Evolutionary conservation across 2,888 invertebrate species (phyloP).

Genomic region (Hanleya hanleyi): DNA sequence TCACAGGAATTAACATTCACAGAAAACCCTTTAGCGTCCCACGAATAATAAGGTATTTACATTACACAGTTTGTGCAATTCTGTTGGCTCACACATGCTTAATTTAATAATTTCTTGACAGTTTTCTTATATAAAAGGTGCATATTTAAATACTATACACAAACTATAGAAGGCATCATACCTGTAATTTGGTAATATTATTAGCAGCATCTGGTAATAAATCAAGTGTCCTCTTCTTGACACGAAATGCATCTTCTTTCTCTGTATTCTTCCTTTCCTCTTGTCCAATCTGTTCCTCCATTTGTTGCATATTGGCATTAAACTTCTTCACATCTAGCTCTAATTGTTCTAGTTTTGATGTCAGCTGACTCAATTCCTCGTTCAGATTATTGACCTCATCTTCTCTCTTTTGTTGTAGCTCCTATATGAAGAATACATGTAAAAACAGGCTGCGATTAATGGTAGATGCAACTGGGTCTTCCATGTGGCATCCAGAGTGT

Average conservation of each 20-base stretch:
- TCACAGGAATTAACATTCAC: too few species aligned
- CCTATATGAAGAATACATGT: slow-evolving; percentile 59
- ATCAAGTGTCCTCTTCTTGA: slow-evolving; percentile 77
- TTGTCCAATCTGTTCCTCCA: slow-evolving; percentile 70
- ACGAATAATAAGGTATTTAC: too few species aligned
- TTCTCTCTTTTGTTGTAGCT: slow-evolving; percentile 67
- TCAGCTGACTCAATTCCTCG: slow-evolving; percentile 59
- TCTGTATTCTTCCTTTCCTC: slow-evolving; percentile 72
- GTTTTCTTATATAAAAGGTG: too few species aligned
- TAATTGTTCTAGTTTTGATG: slow-evolving; percentile 61
- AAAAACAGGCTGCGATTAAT: too few species aligned
- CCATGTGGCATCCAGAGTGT: too few species aligned
- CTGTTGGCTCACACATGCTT: too few species aligned
- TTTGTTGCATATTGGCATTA: slow-evolving; percentile 64
- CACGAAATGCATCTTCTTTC: slow-evolving; percentile 67
- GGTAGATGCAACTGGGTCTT: too few species aligned
- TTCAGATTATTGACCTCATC: slow-evolving; percentile 65
- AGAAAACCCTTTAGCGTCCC: too few species aligned
- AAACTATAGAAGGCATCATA: too few species aligned
- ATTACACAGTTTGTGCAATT: too few species aligned
- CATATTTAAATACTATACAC: too few species aligned
- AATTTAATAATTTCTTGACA: too few species aligned
- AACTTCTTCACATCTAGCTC: slow-evolving; percentile 67
- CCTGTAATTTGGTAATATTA: slow-evolving; percentile 72
- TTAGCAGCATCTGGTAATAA: slow-evolving; percentile 79